These are phyloP conservation scores for Phoenoteleia sp. DNA, from an alignment of 2,888 invertebrate species.

Conservation along the genomic window DNA sequence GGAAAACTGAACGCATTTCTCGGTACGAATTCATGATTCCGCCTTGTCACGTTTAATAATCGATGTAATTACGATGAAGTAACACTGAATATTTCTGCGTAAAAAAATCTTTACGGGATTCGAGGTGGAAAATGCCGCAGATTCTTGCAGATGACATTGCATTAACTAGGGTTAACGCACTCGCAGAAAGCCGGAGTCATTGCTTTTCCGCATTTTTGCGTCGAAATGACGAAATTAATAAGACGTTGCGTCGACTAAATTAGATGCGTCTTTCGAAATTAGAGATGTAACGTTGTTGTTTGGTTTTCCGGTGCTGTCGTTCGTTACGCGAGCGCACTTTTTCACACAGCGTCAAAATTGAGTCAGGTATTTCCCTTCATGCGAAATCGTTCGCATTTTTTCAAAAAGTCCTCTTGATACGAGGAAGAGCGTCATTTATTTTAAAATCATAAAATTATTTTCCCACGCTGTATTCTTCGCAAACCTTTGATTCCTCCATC, in stretches of 20 bases:
- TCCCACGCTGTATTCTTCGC: too few relatives aligned
- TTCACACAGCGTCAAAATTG: too few relatives aligned
- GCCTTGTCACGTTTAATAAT: conserved; percentile 11
- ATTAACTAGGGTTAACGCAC: conserved; percentile 43
- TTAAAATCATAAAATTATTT: too few relatives aligned
- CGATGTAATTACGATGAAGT: neutral
- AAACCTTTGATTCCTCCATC: too few relatives aligned
- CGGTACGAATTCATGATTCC: too few relatives aligned
- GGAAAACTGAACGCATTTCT: too few relatives aligned
- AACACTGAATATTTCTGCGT: neutral
- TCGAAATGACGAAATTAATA: conserved; percentile 51
- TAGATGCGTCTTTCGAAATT: conserved; percentile 24
- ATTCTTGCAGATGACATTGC: conserved; percentile 3
- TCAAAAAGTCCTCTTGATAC: too few relatives aligned
- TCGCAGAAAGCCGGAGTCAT: conserved; percentile 1
- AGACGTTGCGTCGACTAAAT: conserved; percentile 37
- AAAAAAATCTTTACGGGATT: neutral
- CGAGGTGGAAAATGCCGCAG: conserved; percentile 1
- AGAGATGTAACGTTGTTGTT: conserved; percentile 21
- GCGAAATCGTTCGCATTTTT: too few relatives aligned
- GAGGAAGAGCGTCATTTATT: too few relatives aligned
- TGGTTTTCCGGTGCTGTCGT: conserved; percentile 46
- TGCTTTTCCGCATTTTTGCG: conserved; percentile 49
- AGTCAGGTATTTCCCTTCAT: too few relatives aligned
- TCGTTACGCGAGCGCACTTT: neutral